phyloP scores from a whole-genome alignment of 2,797 vertebrate genomes.

The Semaprochilodus insignis region DNA sequence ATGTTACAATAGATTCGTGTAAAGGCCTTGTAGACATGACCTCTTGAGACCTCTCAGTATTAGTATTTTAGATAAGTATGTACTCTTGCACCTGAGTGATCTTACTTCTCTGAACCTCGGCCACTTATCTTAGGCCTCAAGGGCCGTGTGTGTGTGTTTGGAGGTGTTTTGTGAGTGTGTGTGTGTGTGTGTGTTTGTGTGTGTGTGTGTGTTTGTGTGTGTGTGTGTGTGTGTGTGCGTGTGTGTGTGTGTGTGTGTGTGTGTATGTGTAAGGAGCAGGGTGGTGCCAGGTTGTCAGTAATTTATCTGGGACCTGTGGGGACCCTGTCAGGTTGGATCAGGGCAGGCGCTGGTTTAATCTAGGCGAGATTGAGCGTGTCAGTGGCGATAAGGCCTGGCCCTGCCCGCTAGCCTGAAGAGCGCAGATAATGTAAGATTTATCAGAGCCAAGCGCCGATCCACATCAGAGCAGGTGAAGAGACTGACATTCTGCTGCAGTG shows the following conservation, averaged over 20 bases:
- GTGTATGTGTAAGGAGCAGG: constrained; percentile 51
- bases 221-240: background rate
- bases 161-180: background rate
- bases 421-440: constrained; percentile 79
- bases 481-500: constrained; percentile 60
- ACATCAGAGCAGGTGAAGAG: constrained; percentile 66
- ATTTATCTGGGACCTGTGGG: constrained; percentile 66
- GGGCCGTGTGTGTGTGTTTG: constrained; percentile 2
- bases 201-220: background rate
- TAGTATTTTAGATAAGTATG: background rate
- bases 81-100: constrained; percentile 13
- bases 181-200: constrained; percentile 34
- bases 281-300: constrained; percentile 62
- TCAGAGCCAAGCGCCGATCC: constrained; percentile 69
- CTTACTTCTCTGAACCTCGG: constrained; percentile 28
- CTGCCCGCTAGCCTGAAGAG: constrained; percentile 75
- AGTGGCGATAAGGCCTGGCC: constrained; percentile 73
- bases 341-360: constrained; percentile 74
- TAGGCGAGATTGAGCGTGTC: constrained; percentile 78
- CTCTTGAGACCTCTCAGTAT: background rate
- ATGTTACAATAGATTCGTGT: background rate
- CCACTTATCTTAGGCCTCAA: constrained; percentile 41
- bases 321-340: constrained; percentile 63
- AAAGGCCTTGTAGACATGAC: background rate
- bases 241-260: background rate